Base-by-base conservation (phyloP, 2,113 vertebrate genomes). In the Carettochelys insculpta region DNA sequence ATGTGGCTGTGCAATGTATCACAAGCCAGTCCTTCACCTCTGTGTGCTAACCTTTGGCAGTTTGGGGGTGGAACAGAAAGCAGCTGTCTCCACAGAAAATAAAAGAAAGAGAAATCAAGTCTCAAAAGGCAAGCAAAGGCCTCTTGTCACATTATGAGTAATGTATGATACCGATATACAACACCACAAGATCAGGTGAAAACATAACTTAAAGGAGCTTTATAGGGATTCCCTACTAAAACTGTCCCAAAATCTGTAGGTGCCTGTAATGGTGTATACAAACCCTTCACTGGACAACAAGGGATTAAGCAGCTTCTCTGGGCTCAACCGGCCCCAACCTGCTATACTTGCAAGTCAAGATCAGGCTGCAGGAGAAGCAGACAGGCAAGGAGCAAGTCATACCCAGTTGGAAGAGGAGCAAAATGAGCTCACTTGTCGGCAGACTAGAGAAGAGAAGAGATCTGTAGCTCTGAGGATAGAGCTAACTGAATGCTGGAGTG, bases 231-330 rank as follows among this genome's bases (percentile, higher is more conserved):
- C 85, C 71, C 22, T n/a, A n/a, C 51, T 78, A 43, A 61, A 17
- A 13, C 0, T 34, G 5, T 82, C 20, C 45, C 31, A 73, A 50
- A n/a, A 13, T 16, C 16, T 34, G 58, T 65, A 65, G 16, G 31
- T n/a, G 25, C 11, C 11, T 56, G 2, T 54, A 2, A 41, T 38
- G 47, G 73, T 4, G 6, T 45, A 50, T 75, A 52, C 53, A 65
- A 65, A 34, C 34, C 14, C 14, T 8, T n/a, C 58, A 65, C 34
- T 19, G 58, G 34, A 34, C 29, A n/a, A 34, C 34, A 65, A n/a
- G n/a, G 17, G 19, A 13, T 31, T 31, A 58, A 58, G 54, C 27
- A 58, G 29, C 54, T 58, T 29, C 54, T 14, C 10, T 58, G 54
- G 25, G 12, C 3, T 29, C 54, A 31, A 12, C 3, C 29, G 14